Percentiles rank a stretch among this genome's conserved stretches.
phyloP scores from a whole-genome alignment of 2,888 invertebrate genomes.

The Dryocosmus kuriphilus region DNA sequence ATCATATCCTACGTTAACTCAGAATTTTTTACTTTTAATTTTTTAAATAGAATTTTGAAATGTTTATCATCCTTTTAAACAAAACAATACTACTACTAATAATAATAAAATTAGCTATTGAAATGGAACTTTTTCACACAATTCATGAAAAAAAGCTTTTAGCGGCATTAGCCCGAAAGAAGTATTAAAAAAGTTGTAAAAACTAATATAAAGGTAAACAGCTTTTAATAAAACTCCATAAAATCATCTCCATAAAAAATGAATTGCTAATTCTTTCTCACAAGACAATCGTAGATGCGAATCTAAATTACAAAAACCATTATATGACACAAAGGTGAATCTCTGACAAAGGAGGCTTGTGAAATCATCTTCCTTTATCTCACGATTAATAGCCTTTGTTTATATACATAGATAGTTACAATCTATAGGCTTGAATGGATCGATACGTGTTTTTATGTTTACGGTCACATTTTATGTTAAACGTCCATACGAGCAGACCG shows the following conservation, averaged over 20 bases:
- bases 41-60: too few species aligned
- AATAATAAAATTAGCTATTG: too few species aligned
- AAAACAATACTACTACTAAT: too few species aligned
- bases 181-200: too few species aligned
- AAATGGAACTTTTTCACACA: too few species aligned
- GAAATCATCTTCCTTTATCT: conserved; percentile 4
- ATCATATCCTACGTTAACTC: too few species aligned
- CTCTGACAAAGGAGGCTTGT: not conserved
- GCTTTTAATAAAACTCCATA: not conserved
- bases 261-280: not conserved
- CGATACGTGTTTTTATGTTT: not conserved
- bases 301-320: not conserved
- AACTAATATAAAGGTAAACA: not conserved
- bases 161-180: too few species aligned
- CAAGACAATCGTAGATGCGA: not conserved
- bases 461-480: conserved; percentile 18
- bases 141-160: not conserved
- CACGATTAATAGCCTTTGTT: conserved; percentile 26
- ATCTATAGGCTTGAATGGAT: not conserved
- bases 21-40: too few species aligned
- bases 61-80: too few species aligned
- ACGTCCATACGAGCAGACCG: conserved; percentile 47
- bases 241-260: not conserved
- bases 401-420: not conserved
- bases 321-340: not conserved